Base-by-base conservation (phyloP, 1,140 invertebrate species). In the Drosophila tropicalis region DNA sequence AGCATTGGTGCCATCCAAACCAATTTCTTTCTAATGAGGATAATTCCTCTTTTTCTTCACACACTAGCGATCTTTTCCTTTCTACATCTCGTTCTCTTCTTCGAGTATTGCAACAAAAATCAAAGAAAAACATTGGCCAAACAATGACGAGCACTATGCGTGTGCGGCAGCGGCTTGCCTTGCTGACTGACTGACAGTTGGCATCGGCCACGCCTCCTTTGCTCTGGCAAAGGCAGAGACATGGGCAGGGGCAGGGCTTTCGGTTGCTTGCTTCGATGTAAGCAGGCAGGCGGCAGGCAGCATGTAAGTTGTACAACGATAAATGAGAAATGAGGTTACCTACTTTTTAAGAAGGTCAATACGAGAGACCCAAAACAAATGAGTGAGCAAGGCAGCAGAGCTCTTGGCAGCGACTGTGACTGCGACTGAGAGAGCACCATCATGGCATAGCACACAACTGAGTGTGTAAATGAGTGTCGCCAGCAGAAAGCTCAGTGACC, bases 321-420 rank as follows among this genome's bases (percentile, higher is more conserved):
- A 90, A 90, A 90, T 90, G 87, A 79, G 87, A 90, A 90, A 90
- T 90, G 87, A 90, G 87, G 87, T 90, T 90, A 90, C 87, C 87
- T 90, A 90, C 87, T 90, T 90, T 90, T 90, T 86, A 90, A 90
- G 87, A 90, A 90, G 87, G 87, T 90, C 87, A 90, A 87, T 87
- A 89, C 84, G 85, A 58, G 56, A 81, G 56, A 81, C 84, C 84
- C 84, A 87, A 87, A 87, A 87, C 84, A 87, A 87, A 87, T 87
- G 84, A 89, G 84, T 84, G 84, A 83, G 83, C 32, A 36, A 39
- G 32, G 56, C 32, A 34, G 17, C 56, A 29, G 22, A n/a, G 55
- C 55, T 32, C 29, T 57, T 34, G 72, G 73, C 76, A 76, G 79
- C 74, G 74, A 34, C 60, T 74, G 40, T 15, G 32, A 12, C 62